Evolutionary conservation across 2,797 vertebrate species (phyloP).

Genomic region (Sebastes reedi): DNA sequence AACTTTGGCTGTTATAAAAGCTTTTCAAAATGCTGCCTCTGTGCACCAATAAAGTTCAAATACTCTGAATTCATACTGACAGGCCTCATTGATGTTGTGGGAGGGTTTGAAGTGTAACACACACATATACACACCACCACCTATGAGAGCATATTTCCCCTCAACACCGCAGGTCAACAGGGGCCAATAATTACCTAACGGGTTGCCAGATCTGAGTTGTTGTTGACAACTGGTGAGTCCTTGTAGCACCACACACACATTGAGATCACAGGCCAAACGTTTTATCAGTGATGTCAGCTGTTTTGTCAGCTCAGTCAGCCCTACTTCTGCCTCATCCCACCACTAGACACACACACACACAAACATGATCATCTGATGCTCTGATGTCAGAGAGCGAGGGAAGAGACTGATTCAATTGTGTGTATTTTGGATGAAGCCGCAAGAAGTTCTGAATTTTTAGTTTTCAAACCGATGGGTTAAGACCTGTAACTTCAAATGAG

Average conservation of each 20-base stretch:
- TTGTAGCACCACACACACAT: slow-evolving; percentile 24
- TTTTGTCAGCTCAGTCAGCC: slow-evolving; percentile 41
- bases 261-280: slow-evolving; percentile 34
- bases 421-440: slow-evolving; percentile 23
- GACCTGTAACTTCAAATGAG: slow-evolving; percentile 1
- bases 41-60: slow-evolving; percentile 22
- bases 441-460: neutral
- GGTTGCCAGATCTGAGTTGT: slow-evolving; percentile 45
- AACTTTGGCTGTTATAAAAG: slow-evolving; percentile 13
- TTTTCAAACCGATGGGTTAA: neutral
- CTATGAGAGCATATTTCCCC: slow-evolving; percentile 45
- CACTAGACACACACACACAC: slow-evolving; percentile 3
- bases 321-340: slow-evolving; percentile 26
- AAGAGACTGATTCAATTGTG: slow-evolving; percentile 3
- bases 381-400: slow-evolving; percentile 21
- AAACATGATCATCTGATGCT: slow-evolving; percentile 20
- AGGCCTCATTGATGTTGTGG: slow-evolving; percentile 27
- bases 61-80: slow-evolving; percentile 27
- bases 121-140: slow-evolving; percentile 9
- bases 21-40: slow-evolving; percentile 12
- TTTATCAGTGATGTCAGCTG: slow-evolving; percentile 63
- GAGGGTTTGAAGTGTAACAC: slow-evolving; percentile 8
- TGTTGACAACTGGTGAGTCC: slow-evolving; percentile 48
- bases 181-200: slow-evolving; percentile 30
- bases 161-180: slow-evolving; percentile 36